phyloP scores from a whole-genome alignment of 2,888 invertebrate species.

The Omphaloscelis lunosa region DNA sequence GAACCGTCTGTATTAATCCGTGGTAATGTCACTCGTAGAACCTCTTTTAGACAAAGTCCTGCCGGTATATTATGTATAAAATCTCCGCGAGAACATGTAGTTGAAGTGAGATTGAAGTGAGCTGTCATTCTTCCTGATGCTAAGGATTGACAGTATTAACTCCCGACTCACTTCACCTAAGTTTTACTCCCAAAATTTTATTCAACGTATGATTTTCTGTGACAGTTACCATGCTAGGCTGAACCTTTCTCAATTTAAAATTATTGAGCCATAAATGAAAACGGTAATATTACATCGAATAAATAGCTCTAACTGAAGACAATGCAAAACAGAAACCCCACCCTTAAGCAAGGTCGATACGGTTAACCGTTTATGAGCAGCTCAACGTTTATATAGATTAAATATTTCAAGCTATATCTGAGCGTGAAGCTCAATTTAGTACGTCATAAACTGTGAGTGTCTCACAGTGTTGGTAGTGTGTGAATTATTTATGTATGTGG shows the following conservation, averaged over 20 bases:
- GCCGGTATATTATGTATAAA: neutral
- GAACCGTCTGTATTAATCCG: too few species aligned
- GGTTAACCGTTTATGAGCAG: constrained; percentile 68
- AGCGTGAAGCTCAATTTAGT: constrained; percentile 45
- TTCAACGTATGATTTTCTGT: too few species aligned
- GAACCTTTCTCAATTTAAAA: neutral
- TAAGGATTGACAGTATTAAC: neutral
- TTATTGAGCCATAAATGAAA: neutral
- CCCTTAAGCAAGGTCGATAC: constrained; percentile 62
- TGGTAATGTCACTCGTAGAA: neutral
- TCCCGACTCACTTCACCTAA: neutral
- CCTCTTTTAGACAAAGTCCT: neutral
- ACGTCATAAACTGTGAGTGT: constrained; percentile 48
- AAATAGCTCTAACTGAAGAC: neutral
- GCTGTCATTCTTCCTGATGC: neutral
- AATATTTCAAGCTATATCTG: constrained; percentile 57
- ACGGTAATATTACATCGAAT: neutral
- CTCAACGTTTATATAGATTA: constrained; percentile 49
- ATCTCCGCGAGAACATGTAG: neutral
- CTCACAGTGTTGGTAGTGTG: neutral
- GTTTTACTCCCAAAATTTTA: neutral
- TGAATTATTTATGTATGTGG: constrained; percentile 17
- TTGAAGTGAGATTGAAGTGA: neutral
- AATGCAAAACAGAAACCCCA: neutral
- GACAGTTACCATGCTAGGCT: neutral